Evolutionary conservation across 2,888 invertebrate species (phyloP).

Genomic region (Ferrisia virgata): DNA sequence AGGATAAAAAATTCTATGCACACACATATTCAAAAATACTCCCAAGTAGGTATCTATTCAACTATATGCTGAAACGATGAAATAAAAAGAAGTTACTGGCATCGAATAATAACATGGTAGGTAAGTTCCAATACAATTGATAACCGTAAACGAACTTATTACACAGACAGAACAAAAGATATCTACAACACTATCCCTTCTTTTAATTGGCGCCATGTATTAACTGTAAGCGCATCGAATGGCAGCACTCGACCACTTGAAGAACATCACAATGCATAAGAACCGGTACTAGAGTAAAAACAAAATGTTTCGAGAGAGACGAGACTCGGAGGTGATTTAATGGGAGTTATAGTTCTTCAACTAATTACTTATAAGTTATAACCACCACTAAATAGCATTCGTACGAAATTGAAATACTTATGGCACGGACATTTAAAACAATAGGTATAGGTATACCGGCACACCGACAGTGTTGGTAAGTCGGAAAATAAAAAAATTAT

Average conservation of each 20-base stretch:
- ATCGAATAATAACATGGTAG: background rate
- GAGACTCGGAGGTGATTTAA: background rate
- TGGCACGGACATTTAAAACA: too few relatives aligned
- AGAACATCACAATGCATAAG: background rate
- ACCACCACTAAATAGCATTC: background rate
- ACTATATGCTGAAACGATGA: background rate
- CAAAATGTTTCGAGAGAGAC: background rate
- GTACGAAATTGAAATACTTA: too few relatives aligned
- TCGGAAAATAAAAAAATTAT: too few relatives aligned
- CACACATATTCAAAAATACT: too few relatives aligned
- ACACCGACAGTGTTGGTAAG: too few relatives aligned
- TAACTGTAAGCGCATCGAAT: background rate
- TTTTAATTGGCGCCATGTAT: background rate
- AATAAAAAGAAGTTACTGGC: background rate
- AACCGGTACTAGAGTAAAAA: background rate
- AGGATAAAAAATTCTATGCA: too few relatives aligned
- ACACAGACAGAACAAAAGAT: background rate
- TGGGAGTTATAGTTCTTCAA: background rate
- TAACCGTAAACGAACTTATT: background rate
- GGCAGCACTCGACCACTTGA: background rate
- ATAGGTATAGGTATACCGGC: too few relatives aligned
- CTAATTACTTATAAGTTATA: background rate
- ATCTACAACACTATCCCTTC: background rate
- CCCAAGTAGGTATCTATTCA: background rate
- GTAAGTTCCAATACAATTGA: background rate